Conservation (phyloP, 2,888 invertebrate species). For the Sphaerophoria rueppellii region DNA sequence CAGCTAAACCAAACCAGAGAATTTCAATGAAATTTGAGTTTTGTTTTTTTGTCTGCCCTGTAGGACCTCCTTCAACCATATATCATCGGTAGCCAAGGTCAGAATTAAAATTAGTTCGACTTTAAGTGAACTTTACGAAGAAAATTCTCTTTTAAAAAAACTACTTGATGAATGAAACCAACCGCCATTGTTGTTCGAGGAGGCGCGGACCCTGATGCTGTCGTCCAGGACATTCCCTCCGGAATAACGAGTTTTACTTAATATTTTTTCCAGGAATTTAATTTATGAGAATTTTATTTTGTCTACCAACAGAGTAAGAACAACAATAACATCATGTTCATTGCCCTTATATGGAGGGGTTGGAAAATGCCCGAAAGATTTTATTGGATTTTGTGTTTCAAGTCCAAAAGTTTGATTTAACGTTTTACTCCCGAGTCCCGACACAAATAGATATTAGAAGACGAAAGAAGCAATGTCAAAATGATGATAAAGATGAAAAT, state of each 20-base stretch:
- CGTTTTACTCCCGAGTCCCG: slow-evolving; percentile 19
- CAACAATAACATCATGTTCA: slow-evolving; percentile 19
- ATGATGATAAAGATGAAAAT: slow-evolving; percentile 16
- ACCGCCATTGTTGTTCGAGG: too few species aligned
- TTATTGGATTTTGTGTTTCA: slow-evolving; percentile 50
- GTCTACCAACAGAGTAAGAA: slow-evolving; percentile 20
- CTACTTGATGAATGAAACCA: not conserved
- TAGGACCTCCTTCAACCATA: not conserved
- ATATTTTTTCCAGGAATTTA: slow-evolving; percentile 67
- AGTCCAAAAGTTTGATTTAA: slow-evolving; percentile 38
- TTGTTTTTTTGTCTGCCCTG: not conserved
- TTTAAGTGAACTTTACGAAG: slow-evolving; percentile 49
- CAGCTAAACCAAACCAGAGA: slow-evolving; percentile 45
- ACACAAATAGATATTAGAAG: not conserved
- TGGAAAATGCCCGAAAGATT: slow-evolving; percentile 1
- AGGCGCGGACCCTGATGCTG: not conserved
- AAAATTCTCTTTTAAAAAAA: not conserved
- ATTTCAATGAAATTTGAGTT: not conserved
- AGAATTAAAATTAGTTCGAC: slow-evolving; percentile 52
- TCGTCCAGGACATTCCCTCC: slow-evolving; percentile 6
- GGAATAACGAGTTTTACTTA: slow-evolving; percentile 46
- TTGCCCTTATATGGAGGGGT: not conserved
- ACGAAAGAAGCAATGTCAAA: slow-evolving; percentile 21
- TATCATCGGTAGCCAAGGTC: slow-evolving; percentile 4
- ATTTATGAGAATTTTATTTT: slow-evolving; percentile 56